Evolutionary conservation across 92 coral and sea anemone genomes (phyloP), one percentile per base, ranked within the genome.

Genomic region (Epizoanthus fatuus): DNA sequence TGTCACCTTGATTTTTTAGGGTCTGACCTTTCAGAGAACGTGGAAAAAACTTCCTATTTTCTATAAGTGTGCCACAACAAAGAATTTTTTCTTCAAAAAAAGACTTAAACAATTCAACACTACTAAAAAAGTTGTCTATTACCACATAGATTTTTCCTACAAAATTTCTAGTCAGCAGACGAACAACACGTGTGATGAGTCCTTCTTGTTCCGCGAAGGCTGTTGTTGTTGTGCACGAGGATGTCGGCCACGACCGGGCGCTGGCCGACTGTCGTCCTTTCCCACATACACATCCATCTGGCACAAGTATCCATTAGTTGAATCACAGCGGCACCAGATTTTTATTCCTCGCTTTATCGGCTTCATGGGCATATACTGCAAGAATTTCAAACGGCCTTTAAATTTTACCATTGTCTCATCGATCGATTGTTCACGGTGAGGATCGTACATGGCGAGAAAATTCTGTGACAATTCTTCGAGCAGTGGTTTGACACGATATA

Each of bases 1-100:
- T 42, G 20, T 81, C 78, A 57, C 86, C 86, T 70, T 81, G 77
- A 63, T 81, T 73, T 59, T 67, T 81, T n/a, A 81, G 55, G 20
- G 22, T 52, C 73, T 29, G 74, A 63, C 78, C 78, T 81, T 81
- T 81, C 64, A 81, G 47, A 45, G 64, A 13, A 29, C 42, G 76
- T 15, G 79, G 86, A 42, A 81, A 81, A 29, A 29, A 29, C 35
- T 29, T 29, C 35, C 35, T 29, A 29, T 29, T 29, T 29, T 29
- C 35, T 29, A 69, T 67, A 5, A 81, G 55, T 69, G 86, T 81
- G 52, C 86, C 86, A 68, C 79, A 68, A 51, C 86, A 81, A 62
- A 64, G 69, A 69, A 81, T 55, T 68, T 52, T 35, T 37, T 81
- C 55, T 1, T 59, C n/a, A 42, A 54, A 49, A 5, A 49, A 44